Base-by-base conservation (phyloP, 2,888 invertebrate species). In the Acrobasis repandana region DNA sequence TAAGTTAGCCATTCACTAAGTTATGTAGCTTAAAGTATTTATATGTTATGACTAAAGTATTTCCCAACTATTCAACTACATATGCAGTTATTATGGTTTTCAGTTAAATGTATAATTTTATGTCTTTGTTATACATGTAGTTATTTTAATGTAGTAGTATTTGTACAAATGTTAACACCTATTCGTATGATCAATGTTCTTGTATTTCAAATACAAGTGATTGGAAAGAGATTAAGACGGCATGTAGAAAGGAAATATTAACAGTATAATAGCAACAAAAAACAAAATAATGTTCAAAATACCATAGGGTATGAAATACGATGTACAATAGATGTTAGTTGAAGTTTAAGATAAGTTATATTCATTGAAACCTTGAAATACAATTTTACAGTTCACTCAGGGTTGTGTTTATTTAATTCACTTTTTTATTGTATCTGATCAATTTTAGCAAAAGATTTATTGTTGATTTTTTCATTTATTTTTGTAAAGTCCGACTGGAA, bases 311-410 rank as follows among this genome's bases (percentile, higher is more conserved):
- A 56, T n/a, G 56, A 56, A 63, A 36, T 9, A 38, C 59, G 61
- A 38, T 60, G 61, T 65, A 65, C 58, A 59, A 52, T 65, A 61
- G 49, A 60, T 58, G 49, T 57, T 62, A 65, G 58, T 71, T 66
- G 28, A 14, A 59, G 59, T 66, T 67, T 63, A 51, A 63, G 43
- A 63, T 62, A 49, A 48, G 58, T 57, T 57, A 58, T 36, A 58
- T 60, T 60, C 59, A 16, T 62, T 58, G 49, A 47, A 61, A 61
- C 38, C 58, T 63, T 61, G 63, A 63, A 62, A 64, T 66, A 54
- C 63, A 65, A 60, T 67, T 73, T 75, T 74, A 72, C 75, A 79
- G 87, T 88, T 88, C 86, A 89, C 88, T 90, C 87, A 76, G 76
- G 90, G 89, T 90, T 90, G 90, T 90, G 89, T 83, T 88, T n/a